Conservation (phyloP, 2,888 invertebrate species). For the Nemoura dubitans region DNA sequence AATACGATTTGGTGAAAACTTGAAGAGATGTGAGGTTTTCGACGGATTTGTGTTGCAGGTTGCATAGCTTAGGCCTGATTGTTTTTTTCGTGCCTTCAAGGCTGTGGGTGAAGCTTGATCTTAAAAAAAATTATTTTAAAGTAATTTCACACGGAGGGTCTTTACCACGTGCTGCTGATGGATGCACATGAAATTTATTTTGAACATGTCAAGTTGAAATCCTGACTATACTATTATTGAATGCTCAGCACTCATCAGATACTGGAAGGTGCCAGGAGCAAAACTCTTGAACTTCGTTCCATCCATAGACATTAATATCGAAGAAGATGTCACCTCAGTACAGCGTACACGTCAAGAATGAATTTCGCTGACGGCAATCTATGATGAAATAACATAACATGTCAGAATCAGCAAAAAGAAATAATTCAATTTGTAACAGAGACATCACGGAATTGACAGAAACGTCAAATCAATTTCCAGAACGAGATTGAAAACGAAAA, state of each 20-base stretch:
- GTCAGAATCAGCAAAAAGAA: background rate
- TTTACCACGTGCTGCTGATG: too few species aligned
- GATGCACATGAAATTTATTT: background rate
- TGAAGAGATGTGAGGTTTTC: too few species aligned
- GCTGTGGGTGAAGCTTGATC: too few species aligned
- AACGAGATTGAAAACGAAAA: background rate
- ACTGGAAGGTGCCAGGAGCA: background rate
- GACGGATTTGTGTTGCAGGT: too few species aligned
- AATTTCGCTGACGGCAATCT: background rate
- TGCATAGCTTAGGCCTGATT: too few species aligned
- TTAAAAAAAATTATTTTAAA: too few species aligned
- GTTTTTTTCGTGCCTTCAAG: too few species aligned
- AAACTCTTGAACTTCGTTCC: background rate
- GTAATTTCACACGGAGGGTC: too few species aligned
- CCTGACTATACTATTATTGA: background rate
- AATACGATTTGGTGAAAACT: too few species aligned
- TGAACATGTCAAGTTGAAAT: background rate
- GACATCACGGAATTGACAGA: background rate
- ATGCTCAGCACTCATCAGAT: background rate
- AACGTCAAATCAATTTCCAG: background rate
- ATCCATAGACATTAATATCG: background rate
- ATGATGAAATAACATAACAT: background rate
- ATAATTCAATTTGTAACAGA: conserved; percentile 12
- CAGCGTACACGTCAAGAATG: background rate
- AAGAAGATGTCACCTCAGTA: background rate